Evolutionary conservation across 1,140 invertebrate genomes (phyloP).

Genomic region (Cotesia typhae): DNA sequence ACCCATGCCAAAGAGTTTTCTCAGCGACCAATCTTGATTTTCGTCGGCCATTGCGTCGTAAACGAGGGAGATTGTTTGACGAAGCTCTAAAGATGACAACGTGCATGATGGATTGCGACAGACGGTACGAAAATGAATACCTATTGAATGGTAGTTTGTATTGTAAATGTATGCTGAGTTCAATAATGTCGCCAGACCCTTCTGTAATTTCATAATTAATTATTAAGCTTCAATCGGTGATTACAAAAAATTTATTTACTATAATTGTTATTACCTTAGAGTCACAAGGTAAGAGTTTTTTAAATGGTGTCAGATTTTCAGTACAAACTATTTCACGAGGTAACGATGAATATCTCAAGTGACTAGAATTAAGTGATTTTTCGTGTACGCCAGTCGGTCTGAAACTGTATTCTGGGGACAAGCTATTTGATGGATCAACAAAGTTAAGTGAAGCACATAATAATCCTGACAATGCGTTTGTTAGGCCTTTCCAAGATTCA

Average conservation of each 20-base stretch:
- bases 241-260: too few species aligned
- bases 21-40: slow-evolving; percentile 81
- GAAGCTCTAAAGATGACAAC: slow-evolving; percentile 76
- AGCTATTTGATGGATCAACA: slow-evolving; percentile 87
- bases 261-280: slow-evolving; percentile 68
- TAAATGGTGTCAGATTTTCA: slow-evolving; percentile 98
- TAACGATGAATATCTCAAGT: slow-evolving; percentile 84
- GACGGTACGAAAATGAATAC: slow-evolving; percentile 83
- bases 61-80: slow-evolving; percentile 85
- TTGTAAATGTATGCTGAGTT: slow-evolving; percentile 92
- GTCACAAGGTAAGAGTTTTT: slow-evolving; percentile 94
- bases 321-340: slow-evolving; percentile 97
- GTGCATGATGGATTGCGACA: slow-evolving; percentile 76
- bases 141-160: slow-evolving; percentile 92
- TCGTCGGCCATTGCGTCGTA: slow-evolving; percentile 74
- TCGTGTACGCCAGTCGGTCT: slow-evolving; percentile 76
- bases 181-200: slow-evolving; percentile 85
- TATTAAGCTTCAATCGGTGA: too few species aligned
- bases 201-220: slow-evolving; percentile 61
- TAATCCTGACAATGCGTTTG: slow-evolving; percentile 89
- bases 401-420: slow-evolving; percentile 84
- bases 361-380: slow-evolving; percentile 66
- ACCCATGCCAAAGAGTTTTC: slow-evolving; percentile 85
- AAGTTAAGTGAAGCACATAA: slow-evolving; percentile 97
- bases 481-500: slow-evolving; percentile 85